These are phyloP conservation scores for Pseudochirops cupreus DNA, from an alignment of 2,797 vertebrate genomes.

Conservation along the genomic window DNA sequence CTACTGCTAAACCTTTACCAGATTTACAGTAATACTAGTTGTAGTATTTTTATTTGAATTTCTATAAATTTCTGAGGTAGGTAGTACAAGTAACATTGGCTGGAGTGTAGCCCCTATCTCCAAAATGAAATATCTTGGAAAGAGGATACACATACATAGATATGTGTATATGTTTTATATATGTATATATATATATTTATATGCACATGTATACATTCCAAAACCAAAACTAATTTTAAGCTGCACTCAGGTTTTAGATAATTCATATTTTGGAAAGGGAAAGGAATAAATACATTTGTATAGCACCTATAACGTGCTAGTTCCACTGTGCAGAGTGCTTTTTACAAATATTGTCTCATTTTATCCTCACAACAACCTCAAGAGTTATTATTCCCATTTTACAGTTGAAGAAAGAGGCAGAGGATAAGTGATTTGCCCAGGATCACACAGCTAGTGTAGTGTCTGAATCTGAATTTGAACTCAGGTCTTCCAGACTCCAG, in stretches of 20 bases:
- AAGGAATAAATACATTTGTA: neutral
- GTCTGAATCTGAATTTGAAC: neutral
- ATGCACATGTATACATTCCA: neutral
- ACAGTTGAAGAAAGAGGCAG: neutral
- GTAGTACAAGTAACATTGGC: neutral
- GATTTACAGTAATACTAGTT: neutral
- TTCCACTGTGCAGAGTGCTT: neutral
- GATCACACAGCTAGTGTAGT: neutral
- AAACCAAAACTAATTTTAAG: neutral
- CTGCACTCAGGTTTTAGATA: neutral
- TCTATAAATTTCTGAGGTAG: neutral
- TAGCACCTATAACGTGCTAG: neutral
- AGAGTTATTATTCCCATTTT: neutral
- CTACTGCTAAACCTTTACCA: neutral
- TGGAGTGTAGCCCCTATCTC: neutral
- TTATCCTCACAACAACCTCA: neutral
- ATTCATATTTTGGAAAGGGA: neutral
- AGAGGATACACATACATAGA: neutral
- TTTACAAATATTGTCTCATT: neutral
- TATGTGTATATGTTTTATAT: neutral
- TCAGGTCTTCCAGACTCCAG: neutral
- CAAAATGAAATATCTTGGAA: neutral
- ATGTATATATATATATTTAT: too few relatives aligned
- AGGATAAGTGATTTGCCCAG: neutral
- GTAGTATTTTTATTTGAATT: neutral